Base-by-base conservation (phyloP, 2,888 invertebrate species). In the Rhamnusium bicolor region DNA sequence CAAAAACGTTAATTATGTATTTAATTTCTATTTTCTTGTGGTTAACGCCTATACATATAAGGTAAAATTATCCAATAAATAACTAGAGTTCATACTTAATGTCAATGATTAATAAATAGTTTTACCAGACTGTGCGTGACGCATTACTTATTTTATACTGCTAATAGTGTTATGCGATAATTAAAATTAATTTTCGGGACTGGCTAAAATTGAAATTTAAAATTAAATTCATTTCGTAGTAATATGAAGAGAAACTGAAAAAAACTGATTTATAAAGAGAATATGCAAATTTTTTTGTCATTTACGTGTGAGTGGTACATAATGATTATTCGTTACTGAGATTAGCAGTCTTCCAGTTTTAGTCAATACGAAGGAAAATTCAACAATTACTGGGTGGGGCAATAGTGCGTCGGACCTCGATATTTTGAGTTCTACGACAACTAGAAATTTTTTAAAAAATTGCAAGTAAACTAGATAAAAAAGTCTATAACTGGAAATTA, bases 1-100 rank as follows among this genome's bases (percentile, higher is more conserved):
- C 10, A 73, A 73, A 66, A 75, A 72, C 65, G 40, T 49, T 70
- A 70, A 72, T 72, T 75, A 66, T 54, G 67, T 61, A 69, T 65
- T 73, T 76, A 76, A 75, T 73, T 75, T 63, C 73, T 71, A 61
- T 69, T 69, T 61, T 72, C 67, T 69, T 71, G 53, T 51, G 53
- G 76, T 72, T 69, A 69, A 73, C 77, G 73, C 77, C 75, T 70
- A 60, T 74, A 19, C 7, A 54, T 14, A 24, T 62, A 12, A 16
- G 27, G 27, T 49, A 51, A 47, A 47, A 51, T 47, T 24, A 29
- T 27, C 47, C 21, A 63, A 49, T 63, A 63, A 63, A 63, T 49
- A 63, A 63, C 63, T 63, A 21, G 14, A 19, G 24, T 27, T 62
- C 16, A 49, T 27, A 63, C 29, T 63, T 49, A 63, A 63, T 49